These are phyloP conservation scores for Drosophila biarmipes DNA, from an alignment of 1,140 invertebrate genomes.

Conservation along the genomic window DNA sequence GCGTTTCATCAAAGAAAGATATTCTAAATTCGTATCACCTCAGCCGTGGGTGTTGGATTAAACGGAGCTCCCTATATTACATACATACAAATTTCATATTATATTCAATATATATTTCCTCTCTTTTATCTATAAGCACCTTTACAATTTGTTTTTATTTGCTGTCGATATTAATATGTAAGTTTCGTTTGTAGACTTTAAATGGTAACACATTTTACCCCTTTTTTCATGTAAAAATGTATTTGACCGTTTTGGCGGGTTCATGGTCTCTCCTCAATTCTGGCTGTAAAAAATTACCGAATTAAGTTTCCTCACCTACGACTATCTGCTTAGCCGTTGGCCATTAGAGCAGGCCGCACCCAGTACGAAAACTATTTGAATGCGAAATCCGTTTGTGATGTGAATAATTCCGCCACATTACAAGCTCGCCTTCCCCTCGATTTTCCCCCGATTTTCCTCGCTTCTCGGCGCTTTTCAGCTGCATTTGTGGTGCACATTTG, in stretches of 20 bases:
- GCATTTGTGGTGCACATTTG: conserved; percentile 46
- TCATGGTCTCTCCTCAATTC: not conserved
- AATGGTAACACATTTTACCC: no score
- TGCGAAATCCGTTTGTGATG: conserved; percentile 42
- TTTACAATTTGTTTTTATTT: no score
- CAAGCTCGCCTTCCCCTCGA: conserved; percentile 4
- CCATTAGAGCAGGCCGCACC: conserved; percentile 26
- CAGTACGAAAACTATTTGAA: conserved; percentile 30
- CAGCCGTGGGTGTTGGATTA: not conserved
- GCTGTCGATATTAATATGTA: no score
- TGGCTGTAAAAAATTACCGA: conserved; percentile 14
- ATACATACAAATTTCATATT: no score
- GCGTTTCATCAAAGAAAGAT: conserved; percentile 7
- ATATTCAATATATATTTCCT: no score
- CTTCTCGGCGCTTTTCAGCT: conserved; percentile 10
- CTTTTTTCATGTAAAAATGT: not conserved
- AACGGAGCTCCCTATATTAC: not conserved
- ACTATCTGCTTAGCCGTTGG: conserved; percentile 28
- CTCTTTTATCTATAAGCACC: no score
- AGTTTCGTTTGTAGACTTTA: no score
- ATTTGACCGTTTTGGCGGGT: not conserved
- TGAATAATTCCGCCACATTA: conserved; percentile 51
- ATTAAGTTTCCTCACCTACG: conserved; percentile 2
- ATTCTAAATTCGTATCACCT: not conserved
- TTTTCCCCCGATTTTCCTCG: not conserved